phyloP scores from a whole-genome alignment of 2,888 invertebrate species.

The Nipponacmea schrenckii region DNA sequence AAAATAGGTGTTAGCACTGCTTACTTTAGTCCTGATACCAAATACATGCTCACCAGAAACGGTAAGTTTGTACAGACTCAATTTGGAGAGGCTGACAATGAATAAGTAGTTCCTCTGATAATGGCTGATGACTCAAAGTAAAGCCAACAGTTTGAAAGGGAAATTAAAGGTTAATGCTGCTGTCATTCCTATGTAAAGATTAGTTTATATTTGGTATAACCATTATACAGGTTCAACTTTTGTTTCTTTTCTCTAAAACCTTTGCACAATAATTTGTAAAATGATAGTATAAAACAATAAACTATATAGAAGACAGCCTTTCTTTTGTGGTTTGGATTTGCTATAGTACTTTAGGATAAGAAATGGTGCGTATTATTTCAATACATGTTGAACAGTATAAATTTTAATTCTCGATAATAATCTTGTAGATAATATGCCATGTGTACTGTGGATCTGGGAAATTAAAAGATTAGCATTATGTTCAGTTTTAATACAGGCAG shows the following conservation, averaged over 20 bases:
- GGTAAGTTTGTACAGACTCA: slow-evolving; percentile 39
- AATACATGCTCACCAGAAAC: slow-evolving; percentile 65
- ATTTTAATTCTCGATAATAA: neutral
- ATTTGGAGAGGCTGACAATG: neutral
- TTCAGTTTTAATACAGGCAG: slow-evolving; percentile 65
- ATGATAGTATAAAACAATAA: no score
- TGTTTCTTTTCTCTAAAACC: no score
- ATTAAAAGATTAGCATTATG: slow-evolving; percentile 57
- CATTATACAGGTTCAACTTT: no score
- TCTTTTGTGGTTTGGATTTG: no score
- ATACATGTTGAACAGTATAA: neutral
- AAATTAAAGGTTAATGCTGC: no score
- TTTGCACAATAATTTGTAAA: no score
- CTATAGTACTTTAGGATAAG: no score
- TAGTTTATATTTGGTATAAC: no score
- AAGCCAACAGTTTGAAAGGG: no score
- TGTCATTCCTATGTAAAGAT: no score
- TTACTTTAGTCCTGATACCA: slow-evolving; percentile 64
- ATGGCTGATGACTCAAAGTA: neutral
- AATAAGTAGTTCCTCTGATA: neutral
- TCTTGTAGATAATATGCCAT: slow-evolving; percentile 67
- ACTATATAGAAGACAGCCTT: no score
- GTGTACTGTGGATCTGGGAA: slow-evolving; percentile 68
- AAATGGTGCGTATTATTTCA: neutral
- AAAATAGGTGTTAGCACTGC: slow-evolving; percentile 63